Base-by-base conservation (phyloP, 1,140 invertebrate species). In the Schmidtea mediterranea region DNA sequence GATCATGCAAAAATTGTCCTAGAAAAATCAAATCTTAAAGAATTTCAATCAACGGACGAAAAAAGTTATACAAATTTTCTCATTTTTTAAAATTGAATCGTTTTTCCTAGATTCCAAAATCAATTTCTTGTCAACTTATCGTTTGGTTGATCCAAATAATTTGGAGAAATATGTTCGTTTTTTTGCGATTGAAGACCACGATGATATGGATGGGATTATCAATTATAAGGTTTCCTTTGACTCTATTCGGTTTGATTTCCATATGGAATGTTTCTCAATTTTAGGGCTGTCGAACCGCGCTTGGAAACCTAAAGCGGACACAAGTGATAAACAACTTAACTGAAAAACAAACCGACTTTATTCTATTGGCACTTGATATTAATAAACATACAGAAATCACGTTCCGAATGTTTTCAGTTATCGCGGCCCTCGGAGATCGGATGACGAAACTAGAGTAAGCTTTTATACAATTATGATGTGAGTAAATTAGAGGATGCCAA, bases 371-470 rank as follows among this genome's bases (percentile, higher is more conserved):
- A 26, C 51, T 65, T n/a, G 58, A 62, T 48, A 59, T 65, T 24
- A 60, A 64, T 49, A 57, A 63, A 43, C 56, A 59, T 1, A 56
- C 56, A 1, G 55, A 62, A 45, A 55, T 65, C 13, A 62, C 62
- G 2, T 65, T 65, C 48, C 51, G 59, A 43, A 65, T 63, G 63
- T 65, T 65, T 57, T 56, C 62, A 13, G 63, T 65, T 12, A 58
- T 62, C 6, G 52, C 57, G 8, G 61, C 63, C 1, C 50, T 65
- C 6, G 58, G 56, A 46, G 63, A 65, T 48, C 46, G 63, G 46
- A 60, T 65, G 0, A 63, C 63, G 6, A 51, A 57, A 49, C 62
- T 65, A 61, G 63, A 65, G 63, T 65, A 56, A 60, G 61, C n/a
- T n/a, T n/a, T n/a, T n/a, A n/a, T n/a, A n/a, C n/a, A n/a, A n/a